Conservation (phyloP, 2,113 vertebrate genomes). For the Larimichthys polyactis region DNA sequence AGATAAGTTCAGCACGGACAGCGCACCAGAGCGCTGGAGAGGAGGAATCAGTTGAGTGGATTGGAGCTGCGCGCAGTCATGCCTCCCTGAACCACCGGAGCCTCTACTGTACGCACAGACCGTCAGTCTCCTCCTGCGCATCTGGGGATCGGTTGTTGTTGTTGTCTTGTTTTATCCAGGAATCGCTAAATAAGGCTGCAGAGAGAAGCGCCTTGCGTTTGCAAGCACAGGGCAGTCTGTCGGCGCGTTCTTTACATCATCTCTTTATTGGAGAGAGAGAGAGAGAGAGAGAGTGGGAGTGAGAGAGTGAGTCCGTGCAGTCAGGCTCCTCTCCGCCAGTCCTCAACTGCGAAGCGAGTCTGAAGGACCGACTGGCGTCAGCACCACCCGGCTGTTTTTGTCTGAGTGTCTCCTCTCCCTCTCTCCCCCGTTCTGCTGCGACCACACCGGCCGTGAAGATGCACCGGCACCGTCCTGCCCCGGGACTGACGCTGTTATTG, state of each 20-base stretch:
- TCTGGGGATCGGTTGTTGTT: conserved; percentile 8
- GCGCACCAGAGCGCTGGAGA: conserved; percentile 54
- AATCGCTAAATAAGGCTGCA: conserved; percentile 31
- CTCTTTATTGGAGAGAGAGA: conserved; percentile 54
- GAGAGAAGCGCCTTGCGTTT: conserved; percentile 34
- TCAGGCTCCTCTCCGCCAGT: conserved; percentile 70
- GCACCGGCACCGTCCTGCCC: conserved; percentile 73
- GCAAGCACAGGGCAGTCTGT: conserved; percentile 38
- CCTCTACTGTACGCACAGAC: background rate
- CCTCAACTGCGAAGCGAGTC: conserved; percentile 66
- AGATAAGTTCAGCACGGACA: conserved; percentile 77
- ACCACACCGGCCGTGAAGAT: conserved; percentile 73
- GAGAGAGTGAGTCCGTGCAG: conserved; percentile 45
- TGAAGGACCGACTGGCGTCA: conserved; percentile 58
- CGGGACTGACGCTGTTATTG: conserved; percentile 67
- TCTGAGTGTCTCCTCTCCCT: conserved; percentile 42
- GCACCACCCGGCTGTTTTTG: conserved; percentile 40
- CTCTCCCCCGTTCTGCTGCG: conserved; percentile 46
- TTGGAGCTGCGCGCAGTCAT: conserved; percentile 43
- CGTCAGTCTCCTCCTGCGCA: background rate
- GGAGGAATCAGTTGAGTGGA: conserved; percentile 45
- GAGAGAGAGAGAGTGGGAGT: conserved; percentile 4
- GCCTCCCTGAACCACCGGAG: conserved; percentile 43
- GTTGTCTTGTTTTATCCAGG: background rate
- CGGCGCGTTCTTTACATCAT: conserved; percentile 76